These are phyloP conservation scores for Acanthosoma haemorrhoidale DNA, from an alignment of 2,888 invertebrate species.

Conservation along the genomic window DNA sequence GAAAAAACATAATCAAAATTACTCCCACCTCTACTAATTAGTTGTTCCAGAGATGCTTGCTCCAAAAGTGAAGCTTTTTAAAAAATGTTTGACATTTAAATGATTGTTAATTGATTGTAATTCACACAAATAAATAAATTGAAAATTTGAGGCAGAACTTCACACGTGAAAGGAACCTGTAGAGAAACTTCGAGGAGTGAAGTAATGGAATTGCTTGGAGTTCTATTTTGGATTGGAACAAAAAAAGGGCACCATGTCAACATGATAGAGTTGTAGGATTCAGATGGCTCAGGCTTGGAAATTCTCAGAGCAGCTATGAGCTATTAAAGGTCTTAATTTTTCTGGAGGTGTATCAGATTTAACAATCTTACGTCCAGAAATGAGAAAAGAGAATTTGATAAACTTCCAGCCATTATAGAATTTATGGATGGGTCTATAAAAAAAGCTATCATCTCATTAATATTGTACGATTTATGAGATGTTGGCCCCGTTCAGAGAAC, in stretches of 20 bases:
- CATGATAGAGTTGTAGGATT: slow-evolving; percentile 41
- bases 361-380: neutral
- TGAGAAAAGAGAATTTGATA: slow-evolving; percentile 1
- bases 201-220: slow-evolving; percentile 43
- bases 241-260: slow-evolving; percentile 39
- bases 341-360: slow-evolving; percentile 26
- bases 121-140: slow-evolving; percentile 42
- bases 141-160: slow-evolving; percentile 6
- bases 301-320: slow-evolving; percentile 16
- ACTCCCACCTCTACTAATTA: slow-evolving; percentile 39
- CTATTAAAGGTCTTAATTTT: slow-evolving; percentile 27
- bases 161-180: slow-evolving; percentile 22
- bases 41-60: slow-evolving; percentile 37
- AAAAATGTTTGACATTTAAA: slow-evolving; percentile 38
- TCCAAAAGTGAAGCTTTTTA: slow-evolving; percentile 39
- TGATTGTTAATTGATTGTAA: slow-evolving; percentile 40
- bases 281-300: slow-evolving; percentile 42
- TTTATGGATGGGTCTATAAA: neutral
- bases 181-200: slow-evolving; percentile 38
- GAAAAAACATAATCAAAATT: slow-evolving; percentile 33
- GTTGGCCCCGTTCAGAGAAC: slow-evolving; percentile 17
- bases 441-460: neutral
- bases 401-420: neutral
- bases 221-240: slow-evolving; percentile 43
- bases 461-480: neutral